phyloP scores from a whole-genome alignment of 2,888 invertebrate species.

The Embidobia sp. region DNA sequence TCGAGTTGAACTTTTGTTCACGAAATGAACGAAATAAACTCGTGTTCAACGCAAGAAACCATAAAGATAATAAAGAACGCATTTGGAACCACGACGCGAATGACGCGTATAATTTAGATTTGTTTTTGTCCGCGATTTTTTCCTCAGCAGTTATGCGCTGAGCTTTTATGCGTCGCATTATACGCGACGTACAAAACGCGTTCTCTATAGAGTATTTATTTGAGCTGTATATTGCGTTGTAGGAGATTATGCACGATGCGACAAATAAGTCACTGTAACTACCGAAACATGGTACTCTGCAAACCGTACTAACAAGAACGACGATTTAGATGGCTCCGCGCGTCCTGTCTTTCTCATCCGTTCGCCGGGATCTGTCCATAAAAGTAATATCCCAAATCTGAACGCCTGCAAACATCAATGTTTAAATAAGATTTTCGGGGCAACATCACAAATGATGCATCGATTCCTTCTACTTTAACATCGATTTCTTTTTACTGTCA shows the following conservation, averaged over 20 bases:
- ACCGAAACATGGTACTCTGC: constrained; percentile 62
- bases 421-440: constrained; percentile 2
- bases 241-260: constrained; percentile 64
- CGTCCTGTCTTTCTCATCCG: constrained; percentile 41
- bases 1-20: too few species aligned
- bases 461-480: too few species aligned
- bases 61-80: too few species aligned
- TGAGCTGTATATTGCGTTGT: constrained; percentile 49
- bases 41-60: too few species aligned
- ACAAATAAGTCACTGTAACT: constrained; percentile 66
- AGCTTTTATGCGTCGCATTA: too few species aligned
- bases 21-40: too few species aligned
- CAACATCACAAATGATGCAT: too few species aligned
- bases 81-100: too few species aligned
- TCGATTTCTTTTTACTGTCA: too few species aligned
- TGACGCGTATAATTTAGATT: too few species aligned
- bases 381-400: constrained; percentile 30
- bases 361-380: constrained; percentile 28
- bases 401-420: constrained; percentile 16
- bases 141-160: too few species aligned
- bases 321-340: constrained; percentile 68
- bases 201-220: constrained; percentile 48
- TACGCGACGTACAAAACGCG: constrained; percentile 3
- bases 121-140: too few species aligned
- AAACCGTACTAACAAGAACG: constrained; percentile 71